Percentiles rank a stretch among this genome's conserved stretches.
These are phyloP conservation scores for Camelus dromedarius DNA, from an alignment of 2,113 vertebrate species.

Conservation along the genomic window DNA sequence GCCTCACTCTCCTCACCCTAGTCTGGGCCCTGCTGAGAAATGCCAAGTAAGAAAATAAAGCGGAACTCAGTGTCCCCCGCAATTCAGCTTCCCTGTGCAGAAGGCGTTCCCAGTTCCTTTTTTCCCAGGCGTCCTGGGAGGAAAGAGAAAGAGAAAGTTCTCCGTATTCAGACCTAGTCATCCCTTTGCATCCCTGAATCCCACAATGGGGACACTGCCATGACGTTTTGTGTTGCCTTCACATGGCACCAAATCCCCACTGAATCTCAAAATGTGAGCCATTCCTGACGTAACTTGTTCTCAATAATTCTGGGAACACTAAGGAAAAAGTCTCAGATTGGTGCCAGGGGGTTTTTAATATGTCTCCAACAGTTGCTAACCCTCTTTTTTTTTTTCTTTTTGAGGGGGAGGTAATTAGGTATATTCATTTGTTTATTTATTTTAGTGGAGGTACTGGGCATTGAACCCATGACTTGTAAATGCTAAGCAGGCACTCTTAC, in stretches of 20 bases:
- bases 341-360: not conserved
- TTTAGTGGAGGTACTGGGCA: too few relatives aligned
- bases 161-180: not conserved
- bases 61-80: too few relatives aligned
- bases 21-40: not conserved
- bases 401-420: too few relatives aligned
- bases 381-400: too few relatives aligned
- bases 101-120: not conserved
- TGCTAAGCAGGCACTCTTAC: too few relatives aligned
- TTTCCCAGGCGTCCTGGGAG: not conserved
- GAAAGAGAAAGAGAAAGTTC: not conserved
- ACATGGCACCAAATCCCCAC: not conserved
- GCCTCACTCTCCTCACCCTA: not conserved
- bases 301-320: not conserved
- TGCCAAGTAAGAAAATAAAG: not conserved
- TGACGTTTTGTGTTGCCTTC: not conserved
- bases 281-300: not conserved
- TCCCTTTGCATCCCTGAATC: not conserved
- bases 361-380: not conserved
- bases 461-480: too few relatives aligned
- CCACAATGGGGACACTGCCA: not conserved
- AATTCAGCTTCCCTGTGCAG: not conserved
- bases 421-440: too few relatives aligned
- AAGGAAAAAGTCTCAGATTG: not conserved
- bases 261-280: not conserved